These are phyloP conservation scores for Drosophila takahashii DNA, from an alignment of 1,140 invertebrate genomes.

Conservation along the genomic window DNA sequence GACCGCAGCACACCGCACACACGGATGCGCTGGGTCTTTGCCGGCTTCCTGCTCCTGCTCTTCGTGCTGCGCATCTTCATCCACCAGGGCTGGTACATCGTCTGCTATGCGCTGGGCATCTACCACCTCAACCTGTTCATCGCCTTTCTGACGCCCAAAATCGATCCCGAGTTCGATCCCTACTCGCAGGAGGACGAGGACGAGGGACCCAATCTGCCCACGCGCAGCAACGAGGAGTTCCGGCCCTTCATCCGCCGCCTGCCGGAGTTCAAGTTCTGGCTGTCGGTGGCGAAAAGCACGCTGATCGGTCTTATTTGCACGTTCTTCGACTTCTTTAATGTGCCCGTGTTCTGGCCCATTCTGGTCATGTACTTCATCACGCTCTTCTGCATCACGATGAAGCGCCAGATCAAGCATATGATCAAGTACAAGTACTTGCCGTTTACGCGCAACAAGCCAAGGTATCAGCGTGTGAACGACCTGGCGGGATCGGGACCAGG, in stretches of 20 bases:
- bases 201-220: slow-evolving; percentile 97
- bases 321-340: slow-evolving; percentile 99
- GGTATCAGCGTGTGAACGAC: slow-evolving; percentile 90
- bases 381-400: slow-evolving; percentile 99
- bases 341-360: slow-evolving; percentile 99
- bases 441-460: slow-evolving; percentile 98
- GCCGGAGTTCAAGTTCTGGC: slow-evolving; percentile 99
- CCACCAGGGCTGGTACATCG: slow-evolving; percentile 98
- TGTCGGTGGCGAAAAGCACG: slow-evolving; percentile 98
- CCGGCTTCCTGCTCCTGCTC: slow-evolving; percentile 85
- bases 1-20: slow-evolving; percentile 89
- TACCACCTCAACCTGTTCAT: slow-evolving; percentile 99
- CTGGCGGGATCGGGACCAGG: slow-evolving; percentile 38
- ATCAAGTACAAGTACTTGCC: slow-evolving; percentile 99
- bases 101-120: slow-evolving; percentile 99
- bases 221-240: slow-evolving; percentile 98
- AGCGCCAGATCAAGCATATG: slow-evolving; percentile 99
- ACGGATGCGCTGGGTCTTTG: slow-evolving; percentile 86
- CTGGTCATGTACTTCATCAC: slow-evolving; percentile 99
- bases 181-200: slow-evolving; percentile 90
- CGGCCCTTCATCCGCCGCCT: slow-evolving; percentile 98
- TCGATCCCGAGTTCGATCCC: slow-evolving; percentile 97
- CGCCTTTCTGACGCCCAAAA: slow-evolving; percentile 99
- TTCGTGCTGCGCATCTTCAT: slow-evolving; percentile 88
- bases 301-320: slow-evolving; percentile 96